Conservation (phyloP, 2,888 invertebrate species). For the Drosophila fungiperda region DNA sequence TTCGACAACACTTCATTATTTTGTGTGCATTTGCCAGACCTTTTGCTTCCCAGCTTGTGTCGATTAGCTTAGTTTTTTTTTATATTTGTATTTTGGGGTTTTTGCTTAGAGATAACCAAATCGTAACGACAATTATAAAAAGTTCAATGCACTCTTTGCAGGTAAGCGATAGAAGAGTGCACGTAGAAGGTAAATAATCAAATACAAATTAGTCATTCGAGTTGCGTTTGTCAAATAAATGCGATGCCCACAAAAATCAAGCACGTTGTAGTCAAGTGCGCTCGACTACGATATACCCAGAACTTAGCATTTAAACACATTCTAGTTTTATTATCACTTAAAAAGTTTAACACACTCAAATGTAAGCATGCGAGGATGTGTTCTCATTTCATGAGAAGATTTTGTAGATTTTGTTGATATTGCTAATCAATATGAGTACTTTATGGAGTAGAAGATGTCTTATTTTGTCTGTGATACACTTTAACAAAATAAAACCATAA, state of each 20-base stretch:
- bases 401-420: not conserved
- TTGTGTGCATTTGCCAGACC: slow-evolving; percentile 15
- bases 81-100: not conserved
- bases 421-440: not conserved
- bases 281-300: not conserved
- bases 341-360: not conserved
- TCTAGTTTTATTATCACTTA: not conserved
- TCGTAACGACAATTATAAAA: slow-evolving; percentile 5
- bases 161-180: slow-evolving; percentile 3
- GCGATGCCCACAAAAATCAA: slow-evolving; percentile 17
- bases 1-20: not conserved
- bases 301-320: not conserved
- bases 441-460: not conserved
- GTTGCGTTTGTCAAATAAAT: slow-evolving; percentile 37
- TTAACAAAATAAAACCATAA: not conserved
- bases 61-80: not conserved
- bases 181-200: slow-evolving; percentile 62
- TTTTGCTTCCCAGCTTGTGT: slow-evolving; percentile 9
- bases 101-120: slow-evolving; percentile 29
- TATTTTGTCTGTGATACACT: not conserved
- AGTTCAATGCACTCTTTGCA: slow-evolving; percentile 48
- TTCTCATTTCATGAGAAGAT: too few relatives aligned
- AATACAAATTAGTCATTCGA: slow-evolving; percentile 69
- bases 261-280: not conserved
- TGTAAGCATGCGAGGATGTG: not conserved